Evolutionary conservation across 2,888 invertebrate species (phyloP).

Genomic region (Eupithecia subumbrata): DNA sequence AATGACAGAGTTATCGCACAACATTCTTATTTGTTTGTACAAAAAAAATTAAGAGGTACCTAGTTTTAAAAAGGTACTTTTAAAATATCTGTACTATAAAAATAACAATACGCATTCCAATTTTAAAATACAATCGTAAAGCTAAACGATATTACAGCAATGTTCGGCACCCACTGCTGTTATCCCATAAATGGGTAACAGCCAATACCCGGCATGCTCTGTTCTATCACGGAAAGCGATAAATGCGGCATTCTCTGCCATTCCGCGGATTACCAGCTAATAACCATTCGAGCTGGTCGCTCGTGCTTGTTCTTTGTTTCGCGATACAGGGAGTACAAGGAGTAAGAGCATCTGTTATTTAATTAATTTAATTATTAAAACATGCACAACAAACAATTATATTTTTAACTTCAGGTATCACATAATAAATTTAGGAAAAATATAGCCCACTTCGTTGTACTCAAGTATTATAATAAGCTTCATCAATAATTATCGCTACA

Average conservation of each 20-base stretch:
- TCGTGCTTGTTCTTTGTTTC: slow-evolving; percentile 1
- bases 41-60: no score
- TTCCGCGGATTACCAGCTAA: not conserved
- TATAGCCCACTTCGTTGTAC: no score
- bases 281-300: not conserved
- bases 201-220: not conserved
- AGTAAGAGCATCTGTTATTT: slow-evolving; percentile 35
- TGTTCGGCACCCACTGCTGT: not conserved
- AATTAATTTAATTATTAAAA: no score
- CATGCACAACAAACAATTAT: no score
- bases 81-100: not conserved
- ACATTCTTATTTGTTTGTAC: not conserved
- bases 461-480: no score
- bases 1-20: no score
- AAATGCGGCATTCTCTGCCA: not conserved
- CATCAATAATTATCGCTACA: no score
- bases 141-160: not conserved
- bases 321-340: slow-evolving; percentile 28
- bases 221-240: not conserved
- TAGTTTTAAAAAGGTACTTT: no score
- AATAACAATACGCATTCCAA: not conserved
- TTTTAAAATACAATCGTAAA: not conserved
- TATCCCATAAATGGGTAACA: not conserved
- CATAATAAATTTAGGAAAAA: no score
- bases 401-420: no score